A percentile compares a stretch with the other conserved stretches of the same genome.
phyloP scores from a whole-genome alignment of 2,888 invertebrate genomes.

The Cantharis lateralis region DNA sequence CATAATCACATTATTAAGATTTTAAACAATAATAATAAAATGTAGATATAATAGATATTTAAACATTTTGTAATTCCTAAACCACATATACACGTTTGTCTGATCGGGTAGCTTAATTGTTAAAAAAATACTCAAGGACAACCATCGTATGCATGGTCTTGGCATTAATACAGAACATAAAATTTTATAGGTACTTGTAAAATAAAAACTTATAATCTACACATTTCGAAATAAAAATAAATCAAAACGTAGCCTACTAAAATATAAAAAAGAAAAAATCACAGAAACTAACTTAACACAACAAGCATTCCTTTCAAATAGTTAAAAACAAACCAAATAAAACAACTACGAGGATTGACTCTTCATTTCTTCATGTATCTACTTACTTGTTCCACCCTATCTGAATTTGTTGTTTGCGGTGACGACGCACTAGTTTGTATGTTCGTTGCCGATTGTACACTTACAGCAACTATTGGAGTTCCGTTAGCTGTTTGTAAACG shows the following conservation, averaged over 20 bases:
- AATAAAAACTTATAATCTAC: not conserved
- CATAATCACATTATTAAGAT: not conserved
- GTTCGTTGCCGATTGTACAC: slow-evolving; percentile 63
- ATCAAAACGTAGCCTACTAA: not conserved
- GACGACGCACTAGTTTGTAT: slow-evolving; percentile 52
- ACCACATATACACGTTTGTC: not conserved
- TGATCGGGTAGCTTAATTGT: not conserved
- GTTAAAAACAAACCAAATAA: slow-evolving; percentile 1
- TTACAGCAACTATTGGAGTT: slow-evolving; percentile 53
- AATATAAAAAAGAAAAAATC: not conserved
- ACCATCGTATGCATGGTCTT: not conserved
- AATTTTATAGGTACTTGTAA: not conserved
- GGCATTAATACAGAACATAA: not conserved
- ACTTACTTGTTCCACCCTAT: slow-evolving; percentile 48
- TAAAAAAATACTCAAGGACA: not conserved
- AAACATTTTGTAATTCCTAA: not conserved
- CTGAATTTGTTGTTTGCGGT: slow-evolving; percentile 42
- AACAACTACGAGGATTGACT: not conserved
- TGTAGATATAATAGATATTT: not conserved
- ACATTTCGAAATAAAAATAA: not conserved
- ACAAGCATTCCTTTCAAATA: not conserved
- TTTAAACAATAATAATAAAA: not conserved
- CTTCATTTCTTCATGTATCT: slow-evolving; percentile 49
- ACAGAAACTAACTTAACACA: not conserved
- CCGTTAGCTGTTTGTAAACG: slow-evolving; percentile 60